These are phyloP conservation scores for Aurelia coerulea DNA, from an alignment of 30 jellyfish, hydroid and myxozoan genomes.

Conservation along the genomic window DNA sequence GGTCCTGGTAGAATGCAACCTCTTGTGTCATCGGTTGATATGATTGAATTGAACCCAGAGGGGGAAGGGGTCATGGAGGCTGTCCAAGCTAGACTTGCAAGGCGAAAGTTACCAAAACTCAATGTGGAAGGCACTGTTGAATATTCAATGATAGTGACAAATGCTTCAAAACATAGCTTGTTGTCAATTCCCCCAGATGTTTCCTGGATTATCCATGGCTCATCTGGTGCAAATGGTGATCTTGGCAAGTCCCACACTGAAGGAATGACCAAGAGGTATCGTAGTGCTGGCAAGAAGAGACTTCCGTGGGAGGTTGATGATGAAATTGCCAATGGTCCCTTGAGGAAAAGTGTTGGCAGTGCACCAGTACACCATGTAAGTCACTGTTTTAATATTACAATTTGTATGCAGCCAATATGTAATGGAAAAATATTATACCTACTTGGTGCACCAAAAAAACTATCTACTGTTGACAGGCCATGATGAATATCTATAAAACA, in stretches of 20 bases:
- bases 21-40: conserved; percentile 94
- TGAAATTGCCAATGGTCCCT: conserved; percentile 14
- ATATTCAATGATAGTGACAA: conserved; percentile 76
- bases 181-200: conserved; percentile 78
- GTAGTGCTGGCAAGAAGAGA: conserved; percentile 90
- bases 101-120: conserved; percentile 80
- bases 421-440: too few species aligned
- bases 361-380: conserved; percentile 91
- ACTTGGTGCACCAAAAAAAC: too few species aligned
- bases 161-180: conserved; percentile 23
- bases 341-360: conserved; percentile 86
- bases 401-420: too few species aligned
- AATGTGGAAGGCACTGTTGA: conserved; percentile 77
- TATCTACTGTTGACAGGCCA: too few species aligned
- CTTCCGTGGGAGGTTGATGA: conserved; percentile 84
- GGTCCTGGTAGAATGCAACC: conserved; percentile 95
- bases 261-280: conserved; percentile 56
- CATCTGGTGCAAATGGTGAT: conserved; percentile 34
- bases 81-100: conserved; percentile 89
- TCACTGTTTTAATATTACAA: not conserved
- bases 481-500: too few species aligned
- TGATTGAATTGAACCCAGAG: conserved; percentile 72
- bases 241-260: conserved; percentile 26
- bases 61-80: conserved; percentile 95
- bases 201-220: conserved; percentile 86